phyloP scores from a whole-genome alignment of 1,140 invertebrate genomes.

The Cydia amplana region DNA sequence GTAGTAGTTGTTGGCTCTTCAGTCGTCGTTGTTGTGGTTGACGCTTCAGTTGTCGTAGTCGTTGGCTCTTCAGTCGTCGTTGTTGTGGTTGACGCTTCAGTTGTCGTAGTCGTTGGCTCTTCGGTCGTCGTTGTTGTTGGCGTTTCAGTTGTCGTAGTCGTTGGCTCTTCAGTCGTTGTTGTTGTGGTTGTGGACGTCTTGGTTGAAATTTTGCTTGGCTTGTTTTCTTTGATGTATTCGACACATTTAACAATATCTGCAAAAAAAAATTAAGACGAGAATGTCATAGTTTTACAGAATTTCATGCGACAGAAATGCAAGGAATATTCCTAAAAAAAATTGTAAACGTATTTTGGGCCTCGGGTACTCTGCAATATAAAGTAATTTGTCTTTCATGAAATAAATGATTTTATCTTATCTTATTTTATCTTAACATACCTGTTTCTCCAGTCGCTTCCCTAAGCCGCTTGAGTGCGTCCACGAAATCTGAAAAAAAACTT shows the following conservation, averaged over 20 bases:
- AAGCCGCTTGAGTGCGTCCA: constrained; percentile 41
- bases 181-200: constrained; percentile 31
- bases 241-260: constrained; percentile 47
- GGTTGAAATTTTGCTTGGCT: constrained; percentile 22
- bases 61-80: not conserved
- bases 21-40: not conserved
- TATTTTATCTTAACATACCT: constrained; percentile 36
- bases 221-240: constrained; percentile 43
- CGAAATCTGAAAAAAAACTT: constrained; percentile 42
- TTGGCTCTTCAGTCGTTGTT: not conserved
- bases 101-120: constrained; percentile 28
- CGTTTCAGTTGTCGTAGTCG: constrained; percentile 11
- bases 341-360: too few species aligned
- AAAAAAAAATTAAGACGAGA: constrained; percentile 7
- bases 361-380: too few species aligned
- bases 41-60: too few species aligned
- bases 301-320: too few species aligned
- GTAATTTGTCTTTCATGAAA: too few species aligned
- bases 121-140: constrained; percentile 26
- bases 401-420: too few species aligned
- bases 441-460: constrained; percentile 40
- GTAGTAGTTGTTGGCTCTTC: too few species aligned
- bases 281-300: too few species aligned
- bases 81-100: not conserved
- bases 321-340: too few species aligned